Conservation (phyloP, 2,113 vertebrate genomes). For the Lipophrys pholis region DNA sequence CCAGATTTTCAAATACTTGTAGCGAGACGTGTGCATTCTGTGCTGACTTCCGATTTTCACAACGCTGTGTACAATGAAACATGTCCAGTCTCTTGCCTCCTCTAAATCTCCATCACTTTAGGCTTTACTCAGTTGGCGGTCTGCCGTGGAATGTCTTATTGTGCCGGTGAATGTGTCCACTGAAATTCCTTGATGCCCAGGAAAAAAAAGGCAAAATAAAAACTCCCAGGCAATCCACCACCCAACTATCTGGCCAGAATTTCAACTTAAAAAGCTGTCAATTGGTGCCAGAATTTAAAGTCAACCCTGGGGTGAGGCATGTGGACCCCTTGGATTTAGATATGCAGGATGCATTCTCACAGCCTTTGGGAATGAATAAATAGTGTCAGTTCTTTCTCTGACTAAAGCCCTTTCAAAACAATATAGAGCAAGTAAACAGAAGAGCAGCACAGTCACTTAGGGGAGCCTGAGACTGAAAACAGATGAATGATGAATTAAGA, state of each 20-base stretch:
- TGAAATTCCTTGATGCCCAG: conserved; percentile 45
- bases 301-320: conserved; percentile 37
- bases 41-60: conserved; percentile 31
- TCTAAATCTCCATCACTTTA: conserved; percentile 47
- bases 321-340: conserved; percentile 39
- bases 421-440: conserved; percentile 27
- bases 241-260: conserved; percentile 29
- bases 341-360: conserved; percentile 44
- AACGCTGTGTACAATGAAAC: conserved; percentile 69
- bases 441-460: not conserved
- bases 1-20: conserved; percentile 24
- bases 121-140: conserved; percentile 63
- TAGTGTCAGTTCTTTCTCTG: conserved; percentile 22
- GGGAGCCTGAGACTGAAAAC: conserved; percentile 1
- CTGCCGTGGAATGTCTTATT: conserved; percentile 47
- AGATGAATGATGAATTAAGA: not conserved
- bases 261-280: conserved; percentile 40
- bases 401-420: not conserved
- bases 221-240: conserved; percentile 38
- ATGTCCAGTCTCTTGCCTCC: conserved; percentile 56
- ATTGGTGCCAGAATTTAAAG: conserved; percentile 52
- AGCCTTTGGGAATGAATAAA: conserved; percentile 35
- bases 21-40: conserved; percentile 13
- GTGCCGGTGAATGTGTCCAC: conserved; percentile 39
- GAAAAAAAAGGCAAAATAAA: conserved; percentile 7